phyloP scores from a whole-genome alignment of 2,797 vertebrate genomes.

The Moxostoma hubbsi region DNA sequence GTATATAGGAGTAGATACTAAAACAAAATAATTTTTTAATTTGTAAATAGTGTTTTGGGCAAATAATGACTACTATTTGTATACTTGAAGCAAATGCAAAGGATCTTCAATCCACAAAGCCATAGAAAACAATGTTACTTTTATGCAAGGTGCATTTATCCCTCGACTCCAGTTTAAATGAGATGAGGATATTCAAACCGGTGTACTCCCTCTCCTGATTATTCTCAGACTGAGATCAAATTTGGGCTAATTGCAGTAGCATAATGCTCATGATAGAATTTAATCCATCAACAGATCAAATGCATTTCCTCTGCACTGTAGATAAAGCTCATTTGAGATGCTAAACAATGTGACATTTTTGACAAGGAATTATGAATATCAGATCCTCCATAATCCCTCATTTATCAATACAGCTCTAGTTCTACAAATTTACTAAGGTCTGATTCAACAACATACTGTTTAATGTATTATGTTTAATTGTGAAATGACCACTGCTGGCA shows the following conservation, averaged over 20 bases:
- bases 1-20: not conserved
- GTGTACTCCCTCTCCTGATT: conserved; percentile 14
- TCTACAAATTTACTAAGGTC: not conserved
- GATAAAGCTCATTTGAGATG: conserved; percentile 26
- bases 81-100: not conserved
- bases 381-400: conserved; percentile 32
- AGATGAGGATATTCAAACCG: conserved; percentile 11
- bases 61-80: no score
- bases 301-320: not conserved
- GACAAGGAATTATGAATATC: conserved; percentile 23
- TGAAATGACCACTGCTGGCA: not conserved
- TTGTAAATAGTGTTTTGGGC: no score
- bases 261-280: conserved; percentile 9
- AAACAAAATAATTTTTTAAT: not conserved
- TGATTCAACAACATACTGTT: not conserved
- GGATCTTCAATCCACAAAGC: not conserved
- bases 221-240: not conserved
- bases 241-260: not conserved
- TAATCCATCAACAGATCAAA: conserved; percentile 25
- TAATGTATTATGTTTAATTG: not conserved
- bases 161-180: conserved; percentile 9
- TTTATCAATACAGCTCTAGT: conserved; percentile 30
- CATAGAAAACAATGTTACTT: not conserved
- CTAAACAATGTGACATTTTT: conserved; percentile 32
- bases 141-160: conserved; percentile 1